Evolutionary conservation across 2,113 vertebrate genomes (phyloP).

Genomic region (Nesogale talazaci): DNA sequence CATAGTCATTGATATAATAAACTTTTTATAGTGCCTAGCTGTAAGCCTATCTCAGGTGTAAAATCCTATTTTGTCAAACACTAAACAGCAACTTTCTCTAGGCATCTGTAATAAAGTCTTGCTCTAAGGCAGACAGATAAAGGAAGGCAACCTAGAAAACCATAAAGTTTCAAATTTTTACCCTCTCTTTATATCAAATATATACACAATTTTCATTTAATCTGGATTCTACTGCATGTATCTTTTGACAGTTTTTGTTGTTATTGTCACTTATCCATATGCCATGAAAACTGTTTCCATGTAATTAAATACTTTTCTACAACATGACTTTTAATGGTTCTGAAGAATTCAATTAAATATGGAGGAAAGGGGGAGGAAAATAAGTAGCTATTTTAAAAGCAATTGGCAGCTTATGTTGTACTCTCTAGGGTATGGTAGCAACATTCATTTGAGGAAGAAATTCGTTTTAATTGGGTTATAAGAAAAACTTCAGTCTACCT

Average conservation of each 20-base stretch:
- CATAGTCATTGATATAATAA: not conserved
- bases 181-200: conserved; percentile 53
- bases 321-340: conserved; percentile 68
- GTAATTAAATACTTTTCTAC: conserved; percentile 72
- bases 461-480: not conserved
- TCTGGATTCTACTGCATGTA: conserved; percentile 30
- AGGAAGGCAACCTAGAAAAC: conserved; percentile 62
- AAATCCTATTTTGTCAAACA: conserved; percentile 51
- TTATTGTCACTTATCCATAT: conserved; percentile 64
- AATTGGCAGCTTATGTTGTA: conserved; percentile 61
- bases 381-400: conserved; percentile 66
- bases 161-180: conserved; percentile 59
- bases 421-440: conserved; percentile 42
- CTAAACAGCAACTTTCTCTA: conserved; percentile 50
- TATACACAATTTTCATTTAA: conserved; percentile 40
- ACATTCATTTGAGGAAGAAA: conserved; percentile 28
- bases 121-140: conserved; percentile 51
- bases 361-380: conserved; percentile 44
- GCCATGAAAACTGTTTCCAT: conserved; percentile 59
- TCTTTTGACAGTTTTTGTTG: conserved; percentile 59
- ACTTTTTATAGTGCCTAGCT: not conserved
- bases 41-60: not conserved
- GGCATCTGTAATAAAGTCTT: conserved; percentile 45
- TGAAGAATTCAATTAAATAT: conserved; percentile 66
- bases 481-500: not conserved